Percentiles rank a stretch among this genome's conserved stretches.
These are phyloP conservation scores for Triplophysa siluroides DNA, from an alignment of 2,113 vertebrate species.

Conservation along the genomic window DNA sequence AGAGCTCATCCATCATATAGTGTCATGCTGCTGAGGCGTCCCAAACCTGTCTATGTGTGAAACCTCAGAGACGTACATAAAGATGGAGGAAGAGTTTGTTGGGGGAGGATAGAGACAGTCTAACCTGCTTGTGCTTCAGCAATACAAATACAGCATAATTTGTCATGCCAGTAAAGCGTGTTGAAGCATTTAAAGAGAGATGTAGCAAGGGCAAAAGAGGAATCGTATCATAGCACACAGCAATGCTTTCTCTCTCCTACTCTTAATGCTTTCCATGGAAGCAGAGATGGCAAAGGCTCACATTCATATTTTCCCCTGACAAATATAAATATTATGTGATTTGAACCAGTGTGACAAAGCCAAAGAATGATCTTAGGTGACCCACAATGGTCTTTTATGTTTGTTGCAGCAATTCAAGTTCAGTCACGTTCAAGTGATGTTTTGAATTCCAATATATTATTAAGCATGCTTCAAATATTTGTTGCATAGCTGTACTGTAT, in stretches of 20 bases:
- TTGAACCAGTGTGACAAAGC: no score
- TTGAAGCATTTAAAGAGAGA: not conserved
- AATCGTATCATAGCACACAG: not conserved
- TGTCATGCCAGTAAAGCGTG: slow-evolving; percentile 1
- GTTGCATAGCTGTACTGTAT: no score
- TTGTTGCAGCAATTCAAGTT: no score
- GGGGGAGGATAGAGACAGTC: slow-evolving; percentile 40
- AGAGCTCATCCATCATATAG: slow-evolving; percentile 53
- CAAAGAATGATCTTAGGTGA: no score
- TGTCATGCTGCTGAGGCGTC: slow-evolving; percentile 47
- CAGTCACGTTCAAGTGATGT: no score
- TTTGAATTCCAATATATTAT: no score
- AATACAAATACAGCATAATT: not conserved
- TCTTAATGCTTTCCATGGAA: no score
- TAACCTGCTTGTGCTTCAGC: slow-evolving; percentile 2
- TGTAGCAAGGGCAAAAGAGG: not conserved
- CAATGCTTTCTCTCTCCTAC: not conserved
- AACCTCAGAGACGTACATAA: not conserved
- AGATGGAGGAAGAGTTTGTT: slow-evolving; percentile 47
- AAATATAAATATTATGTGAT: no score
- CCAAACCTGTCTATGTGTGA: slow-evolving; percentile 44
- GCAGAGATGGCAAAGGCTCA: no score
- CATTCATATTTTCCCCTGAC: no score
- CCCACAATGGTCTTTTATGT: no score
- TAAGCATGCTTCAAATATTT: no score